Percentiles rank a stretch among this genome's conserved stretches.
Conservation (phyloP, 2,113 vertebrate species). For the Ptilorrhoa leucosticta region DNA sequence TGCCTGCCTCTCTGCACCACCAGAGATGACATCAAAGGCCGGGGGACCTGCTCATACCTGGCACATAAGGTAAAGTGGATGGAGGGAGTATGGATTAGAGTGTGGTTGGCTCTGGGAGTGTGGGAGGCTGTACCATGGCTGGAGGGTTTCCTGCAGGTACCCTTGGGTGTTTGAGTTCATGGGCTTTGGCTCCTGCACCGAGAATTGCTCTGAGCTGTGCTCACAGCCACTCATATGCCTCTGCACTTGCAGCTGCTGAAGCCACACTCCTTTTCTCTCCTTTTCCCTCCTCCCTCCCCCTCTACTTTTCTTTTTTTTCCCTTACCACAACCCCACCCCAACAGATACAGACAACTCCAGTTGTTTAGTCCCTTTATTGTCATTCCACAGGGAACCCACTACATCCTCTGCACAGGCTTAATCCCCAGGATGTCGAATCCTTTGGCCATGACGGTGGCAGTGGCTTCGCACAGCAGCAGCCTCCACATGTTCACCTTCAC, state of each 20-base stretch:
- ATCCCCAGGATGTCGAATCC: conserved; percentile 92
- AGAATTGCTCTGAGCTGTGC: not conserved
- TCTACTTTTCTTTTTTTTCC: not conserved
- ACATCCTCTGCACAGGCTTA: conserved; percentile 93
- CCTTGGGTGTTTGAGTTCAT: not conserved
- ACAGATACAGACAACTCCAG: not conserved
- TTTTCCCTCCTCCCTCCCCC: not conserved
- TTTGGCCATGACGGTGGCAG: conserved; percentile 89
- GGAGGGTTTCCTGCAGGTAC: not conserved
- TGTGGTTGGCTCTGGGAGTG: not conserved
- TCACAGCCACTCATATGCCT: not conserved
- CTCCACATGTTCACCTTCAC: conserved; percentile 95
- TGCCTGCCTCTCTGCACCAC: not conserved
- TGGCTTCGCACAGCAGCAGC: conserved; percentile 92
- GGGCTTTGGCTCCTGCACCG: not conserved
- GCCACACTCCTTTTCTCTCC: not conserved
- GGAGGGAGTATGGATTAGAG: not conserved
- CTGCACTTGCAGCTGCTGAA: not conserved
- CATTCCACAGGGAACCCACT: conserved; percentile 33
- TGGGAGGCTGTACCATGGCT: not conserved
- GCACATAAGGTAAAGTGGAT: conserved; percentile 68
- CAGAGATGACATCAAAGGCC: conserved; percentile 65
- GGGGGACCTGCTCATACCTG: conserved; percentile 59
- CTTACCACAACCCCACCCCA: not conserved
- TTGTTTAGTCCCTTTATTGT: conserved; percentile 46